Base-by-base conservation (phyloP, 1,140 invertebrate genomes). In the Conus ventricosus region DNA sequence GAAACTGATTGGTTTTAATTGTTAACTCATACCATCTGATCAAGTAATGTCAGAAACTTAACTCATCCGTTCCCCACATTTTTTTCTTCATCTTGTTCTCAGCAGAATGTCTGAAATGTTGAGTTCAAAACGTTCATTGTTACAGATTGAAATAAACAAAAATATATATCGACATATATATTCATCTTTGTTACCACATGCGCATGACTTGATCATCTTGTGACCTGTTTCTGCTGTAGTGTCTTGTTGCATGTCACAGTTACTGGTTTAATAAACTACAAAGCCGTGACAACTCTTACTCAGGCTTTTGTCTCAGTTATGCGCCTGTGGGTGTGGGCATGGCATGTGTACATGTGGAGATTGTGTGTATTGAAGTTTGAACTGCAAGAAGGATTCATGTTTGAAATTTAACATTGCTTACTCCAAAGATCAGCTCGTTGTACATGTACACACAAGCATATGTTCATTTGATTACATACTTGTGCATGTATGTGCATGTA, bases 211-310 rank as follows among this genome's bases (percentile, higher is more conserved):
- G 13, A 39, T 78, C 15, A 11, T 78, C 23, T 39, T 78, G 7
- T 78, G 76, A 27, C 76, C 76, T 78, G 76, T 78, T 27, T 78
- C 76, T 78, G 76, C 76, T 25, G 76, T 78, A 78, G 76, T 39
- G 76, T 78, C 76, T 60, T 60, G 57, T 78, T 78, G 76, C 76
- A 78, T 78, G 76, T 78, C 76, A 78, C 23, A 27, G 25, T 78
- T 25, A 78, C 76, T 78, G 76, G 57, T 78, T 78, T 10, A 78
- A 78, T 78, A 78, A 78, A 39, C 23, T 10, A 25, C 11, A 78
- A 78, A 78, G 39, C 76, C 25, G 76, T 78, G 76, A 78, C 11
- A 78, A 10, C 8, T 20, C 8, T 75, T 17, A n/a, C 6, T 78
- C 25, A 27, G 20, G 76, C 25, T 27, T 78, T 13, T 39, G 5